Base-by-base conservation (phyloP, 2,797 vertebrate genomes). In the Cryptoprocta ferox region DNA sequence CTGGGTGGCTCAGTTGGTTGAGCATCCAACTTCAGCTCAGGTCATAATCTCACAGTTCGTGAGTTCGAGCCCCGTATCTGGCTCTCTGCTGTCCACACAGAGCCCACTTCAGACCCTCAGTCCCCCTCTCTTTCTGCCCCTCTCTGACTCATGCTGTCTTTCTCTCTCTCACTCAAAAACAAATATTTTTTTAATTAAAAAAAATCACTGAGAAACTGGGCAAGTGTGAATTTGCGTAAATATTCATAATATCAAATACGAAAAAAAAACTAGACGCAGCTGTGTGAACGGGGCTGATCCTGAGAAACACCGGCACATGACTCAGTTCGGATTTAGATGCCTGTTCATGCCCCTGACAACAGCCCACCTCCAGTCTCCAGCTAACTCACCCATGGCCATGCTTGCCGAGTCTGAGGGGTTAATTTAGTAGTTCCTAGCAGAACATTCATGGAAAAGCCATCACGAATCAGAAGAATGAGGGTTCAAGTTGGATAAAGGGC, bases 141-240 rank as follows among this genome's bases (percentile, higher is more conserved):
- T 59, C 56, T 59, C 56, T 7, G 21, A 59, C 56, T 59, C 8
- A 59, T 3, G 56, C 21, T 59, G 18, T 56, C 21, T 59, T 21
- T 24, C 56, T 59, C 56, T 59, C 56, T 24, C 56, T 59, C 56
- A 59, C 56, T 59, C 56, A 59, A 59, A 59, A 59, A 59, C 19
- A 59, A 59, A 59, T 21, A 24, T 59, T 9, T 59, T 59, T 59
- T 9, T 21, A 59, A 59, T 24, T 59, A 19, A 59, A 59, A 59
- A 21, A 59, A 95, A 95, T 89, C 65, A 92, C 26, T 93, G 87
- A 87, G 83, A 97, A 95, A 68, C 35, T 94, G 70, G 39, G 80
- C 28, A 92, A 84, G 37, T 92, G 16, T 81, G 65, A 95, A 82
- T 63, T 84, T 90, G 53, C 37, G 92, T 95, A 97, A 95, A 93